Evolutionary conservation across 1,140 invertebrate species (phyloP), one percentile per base, ranked within the genome.

Genomic region (Muscidifurax raptorellus): DNA sequence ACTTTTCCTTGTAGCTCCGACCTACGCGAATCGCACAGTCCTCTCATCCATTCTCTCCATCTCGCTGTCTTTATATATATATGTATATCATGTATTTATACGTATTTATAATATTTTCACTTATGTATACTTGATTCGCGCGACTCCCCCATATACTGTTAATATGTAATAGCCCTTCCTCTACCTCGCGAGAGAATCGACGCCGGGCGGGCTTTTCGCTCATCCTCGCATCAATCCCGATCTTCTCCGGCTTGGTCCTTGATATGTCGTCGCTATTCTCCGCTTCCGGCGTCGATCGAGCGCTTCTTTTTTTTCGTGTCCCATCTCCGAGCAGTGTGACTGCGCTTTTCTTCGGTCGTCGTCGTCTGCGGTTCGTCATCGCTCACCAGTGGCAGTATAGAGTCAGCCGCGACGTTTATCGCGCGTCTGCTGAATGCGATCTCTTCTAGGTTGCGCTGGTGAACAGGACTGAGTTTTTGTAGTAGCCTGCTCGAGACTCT

Each of bases 381-480:
- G 0, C 64, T 18, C 32, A 22, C 64, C 64, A 22, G 13, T 72
- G 79, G 66, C 67, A 67, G 80, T 76, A n/a, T n/a, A 72, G 47
- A 74, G 69, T 81, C 74, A n/a, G 64, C n/a, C 27, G 66, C 40
- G 66, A 6, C 25, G 27, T 40, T 82, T 64, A 82, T 82, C 75
- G 74, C 76, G 85, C 87, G 85, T 92, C 90, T 15, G 90, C 86
- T 76, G 86, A 87, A 22, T 90, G 87, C 83, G 87, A 87, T 88
- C 86, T 90, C 88, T 90, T 95, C 95, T 97, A 97, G 94, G 96
- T 97, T 89, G 96, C 96, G 88, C 96, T 96, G 86, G 96, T 96
- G 90, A 97, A 97, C 75, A 97, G 94, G 84, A 97, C 96, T 18
- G 96, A 97, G 91, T 97, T 97, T 92, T 97, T 97, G 94, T 97